Percentiles rank a stretch among this genome's conserved stretches.
phyloP scores from a whole-genome alignment of 2,797 vertebrate genomes.

The Myotis vivesi region DNA sequence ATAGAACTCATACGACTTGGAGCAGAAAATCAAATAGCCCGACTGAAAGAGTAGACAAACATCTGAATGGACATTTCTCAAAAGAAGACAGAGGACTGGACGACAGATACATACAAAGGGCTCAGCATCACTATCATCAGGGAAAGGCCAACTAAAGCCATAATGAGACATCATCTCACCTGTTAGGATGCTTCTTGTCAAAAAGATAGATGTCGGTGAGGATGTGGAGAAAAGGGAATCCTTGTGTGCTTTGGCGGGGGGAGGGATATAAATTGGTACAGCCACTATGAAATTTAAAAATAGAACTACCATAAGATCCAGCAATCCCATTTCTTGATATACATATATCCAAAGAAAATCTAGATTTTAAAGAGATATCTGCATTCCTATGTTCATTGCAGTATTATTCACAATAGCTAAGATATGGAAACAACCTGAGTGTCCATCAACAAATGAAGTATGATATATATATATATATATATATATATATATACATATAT shows the following conservation, averaged over 20 bases:
- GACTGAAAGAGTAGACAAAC: neutral
- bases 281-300: neutral
- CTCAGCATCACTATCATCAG: neutral
- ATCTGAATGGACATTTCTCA: neutral
- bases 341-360: neutral
- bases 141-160: neutral
- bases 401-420: neutral
- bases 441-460: no score
- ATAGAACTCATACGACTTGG: neutral
- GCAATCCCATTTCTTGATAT: neutral
- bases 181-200: neutral
- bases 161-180: neutral
- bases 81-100: neutral
- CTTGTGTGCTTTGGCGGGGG: neutral
- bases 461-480: no score
- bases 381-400: neutral
- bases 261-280: neutral
- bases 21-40: neutral
- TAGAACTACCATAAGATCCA: neutral
- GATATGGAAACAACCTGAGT: neutral
- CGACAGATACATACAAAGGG: neutral
- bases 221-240: neutral
- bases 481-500: no score
- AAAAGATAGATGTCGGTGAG: neutral
- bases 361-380: neutral